phyloP scores from a whole-genome alignment of 1,140 invertebrate genomes.

The Anadara kagoshimensis region DNA sequence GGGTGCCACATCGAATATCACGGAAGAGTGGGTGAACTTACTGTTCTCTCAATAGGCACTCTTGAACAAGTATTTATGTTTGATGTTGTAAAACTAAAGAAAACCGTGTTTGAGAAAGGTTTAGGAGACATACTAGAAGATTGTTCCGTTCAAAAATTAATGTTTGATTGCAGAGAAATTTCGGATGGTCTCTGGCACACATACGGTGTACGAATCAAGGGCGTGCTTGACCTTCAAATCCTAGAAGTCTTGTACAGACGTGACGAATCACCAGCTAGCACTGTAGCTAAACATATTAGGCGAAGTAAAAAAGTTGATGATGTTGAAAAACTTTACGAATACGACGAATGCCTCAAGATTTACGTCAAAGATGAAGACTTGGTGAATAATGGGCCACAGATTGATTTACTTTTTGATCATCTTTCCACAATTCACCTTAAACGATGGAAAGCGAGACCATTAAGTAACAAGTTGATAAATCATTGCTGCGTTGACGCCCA shows the following conservation, averaged over 20 bases:
- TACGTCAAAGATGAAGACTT: conserved; percentile 3
- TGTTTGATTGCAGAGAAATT: conserved; percentile 35
- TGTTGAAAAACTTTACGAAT: neutral
- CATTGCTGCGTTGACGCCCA: conserved; percentile 1
- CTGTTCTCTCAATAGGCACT: conserved; percentile 1
- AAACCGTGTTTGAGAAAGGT: conserved; percentile 9
- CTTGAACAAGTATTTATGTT: conserved; percentile 3
- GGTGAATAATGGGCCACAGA: neutral
- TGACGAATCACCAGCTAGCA: neutral
- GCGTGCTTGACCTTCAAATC: conserved; percentile 24
- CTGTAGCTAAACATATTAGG: neutral
- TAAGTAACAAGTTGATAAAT: neutral
- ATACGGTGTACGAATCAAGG: conserved; percentile 13
- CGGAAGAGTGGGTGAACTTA: neutral
- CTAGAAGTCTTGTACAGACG: conserved; percentile 17
- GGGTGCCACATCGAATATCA: neutral
- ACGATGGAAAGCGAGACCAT: conserved; percentile 17
- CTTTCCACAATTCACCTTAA: too few species aligned
- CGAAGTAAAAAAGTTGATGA: neutral
- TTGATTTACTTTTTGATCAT: too few species aligned
- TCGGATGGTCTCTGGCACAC: conserved; percentile 20
- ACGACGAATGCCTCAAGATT: neutral
- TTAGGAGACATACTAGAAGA: conserved; percentile 19
- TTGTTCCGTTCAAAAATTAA: conserved; percentile 3
- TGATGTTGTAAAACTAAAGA: conserved; percentile 16